phyloP scores from a whole-genome alignment of 2,113 vertebrate species.

The Carassius auratus region DNA sequence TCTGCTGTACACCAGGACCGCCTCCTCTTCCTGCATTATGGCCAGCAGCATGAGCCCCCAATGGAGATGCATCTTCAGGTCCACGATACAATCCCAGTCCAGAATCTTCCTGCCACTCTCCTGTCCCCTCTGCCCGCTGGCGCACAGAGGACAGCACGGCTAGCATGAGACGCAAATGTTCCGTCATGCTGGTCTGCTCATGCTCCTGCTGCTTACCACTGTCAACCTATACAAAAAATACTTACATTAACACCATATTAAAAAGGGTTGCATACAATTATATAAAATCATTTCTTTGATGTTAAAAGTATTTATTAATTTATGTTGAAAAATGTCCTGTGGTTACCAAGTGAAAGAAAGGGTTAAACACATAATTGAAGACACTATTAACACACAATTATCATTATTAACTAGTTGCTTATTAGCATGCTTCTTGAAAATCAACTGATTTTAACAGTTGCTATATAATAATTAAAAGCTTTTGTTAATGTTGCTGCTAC shows the following conservation, averaged over 20 bases:
- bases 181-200: slow-evolving; percentile 50
- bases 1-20: slow-evolving; percentile 82
- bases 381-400: too few species aligned
- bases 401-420: too few species aligned
- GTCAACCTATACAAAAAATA: slow-evolving; percentile 45
- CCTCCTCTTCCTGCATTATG: slow-evolving; percentile 65
- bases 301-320: background rate
- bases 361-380: too few species aligned
- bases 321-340: background rate
- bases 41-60: slow-evolving; percentile 70
- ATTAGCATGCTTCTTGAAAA: too few species aligned
- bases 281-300: background rate
- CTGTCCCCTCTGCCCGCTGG: background rate
- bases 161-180: slow-evolving; percentile 57
- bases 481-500: too few species aligned
- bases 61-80: slow-evolving; percentile 74
- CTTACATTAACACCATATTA: background rate
- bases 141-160: slow-evolving; percentile 36
- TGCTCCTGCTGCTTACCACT: slow-evolving; percentile 59
- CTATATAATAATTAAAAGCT: too few species aligned
- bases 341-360: background rate
- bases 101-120: slow-evolving; percentile 55
- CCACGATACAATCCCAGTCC: slow-evolving; percentile 51
- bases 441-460: too few species aligned
- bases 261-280: background rate